Evolutionary conservation across 2,797 vertebrate species (phyloP), one percentile per base, ranked within the genome.

Genomic region (Ciconia nigra): DNA sequence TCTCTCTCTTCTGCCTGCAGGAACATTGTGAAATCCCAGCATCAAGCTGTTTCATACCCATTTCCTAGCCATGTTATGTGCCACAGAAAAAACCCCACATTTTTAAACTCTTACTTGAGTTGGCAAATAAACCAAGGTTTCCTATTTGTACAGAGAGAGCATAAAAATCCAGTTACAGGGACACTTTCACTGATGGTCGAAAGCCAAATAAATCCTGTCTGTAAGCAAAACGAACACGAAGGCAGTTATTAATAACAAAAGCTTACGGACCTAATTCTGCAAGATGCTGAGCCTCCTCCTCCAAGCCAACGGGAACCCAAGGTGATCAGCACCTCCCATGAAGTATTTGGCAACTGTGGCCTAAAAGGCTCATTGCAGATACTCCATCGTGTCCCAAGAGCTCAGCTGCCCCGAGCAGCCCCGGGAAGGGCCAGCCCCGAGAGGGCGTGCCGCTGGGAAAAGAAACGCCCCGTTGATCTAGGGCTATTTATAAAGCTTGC

Each of bases 181-280:
- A 73, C 63, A 80, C 90, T 95, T 85, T 58, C 91, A 89, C 85
- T 67, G 39, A 89, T 33, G 70, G 72, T 89, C 13, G 20, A 84
- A 63, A 95, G 88, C 70, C 92, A 94, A 91, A 85, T 71, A 96
- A 88, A 94, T 69, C 87, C 57, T 62, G 47, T 65, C 87, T 89
- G 74, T 95, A 96, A 95, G 90, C 67, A 90, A 91, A 93, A 86
- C 1, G 19, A 91, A 84, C 79, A 79, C 2, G 3, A 94, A 81
- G 58, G 55, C 62, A 73, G 69, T 93, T 95, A 96, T 94, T 94
- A 97, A 91, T 89, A 96, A 92, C 55, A 94, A 84, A 91, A 96
- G 77, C 81, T 93, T 92, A 92, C 9, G 2, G 66, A 55, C n/a
- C 76, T 57, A 90, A 93, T 94, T 89, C 87, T 88, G 76, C 51